These are phyloP conservation scores for Cyaniris semiargus DNA, from an alignment of 2,888 invertebrate genomes.

Conservation along the genomic window DNA sequence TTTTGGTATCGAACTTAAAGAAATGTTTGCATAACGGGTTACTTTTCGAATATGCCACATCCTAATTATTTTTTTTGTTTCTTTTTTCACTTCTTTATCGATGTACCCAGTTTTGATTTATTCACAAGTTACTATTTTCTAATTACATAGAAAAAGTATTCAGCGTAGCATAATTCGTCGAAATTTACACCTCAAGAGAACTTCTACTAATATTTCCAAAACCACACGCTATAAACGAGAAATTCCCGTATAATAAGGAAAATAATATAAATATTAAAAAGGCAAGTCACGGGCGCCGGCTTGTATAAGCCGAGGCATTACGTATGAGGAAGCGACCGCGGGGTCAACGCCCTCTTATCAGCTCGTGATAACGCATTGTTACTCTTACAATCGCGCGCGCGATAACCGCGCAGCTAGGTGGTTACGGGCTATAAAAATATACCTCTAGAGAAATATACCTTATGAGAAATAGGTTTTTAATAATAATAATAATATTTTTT, in stretches of 20 bases:
- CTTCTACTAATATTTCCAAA: no score
- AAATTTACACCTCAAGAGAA: no score
- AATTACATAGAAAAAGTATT: no score
- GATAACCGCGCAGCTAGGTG: constrained; percentile 40
- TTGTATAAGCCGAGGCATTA: constrained; percentile 32
- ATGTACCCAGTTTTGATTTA: no score
- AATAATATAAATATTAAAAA: not conserved
- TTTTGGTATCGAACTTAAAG: no score
- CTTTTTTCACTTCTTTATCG: no score
- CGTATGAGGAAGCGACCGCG: constrained; percentile 53
- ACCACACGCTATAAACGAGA: no score
- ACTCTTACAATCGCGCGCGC: constrained; percentile 39
- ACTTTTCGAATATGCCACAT: no score
- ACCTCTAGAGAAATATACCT: not conserved
- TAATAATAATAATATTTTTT: not conserved
- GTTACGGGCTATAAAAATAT: constrained; percentile 25
- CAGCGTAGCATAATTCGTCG: no score
- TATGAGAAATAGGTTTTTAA: not conserved
- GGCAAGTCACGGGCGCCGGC: not conserved
- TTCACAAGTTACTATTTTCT: no score
- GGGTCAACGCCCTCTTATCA: constrained; percentile 64
- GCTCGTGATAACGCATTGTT: constrained; percentile 58
- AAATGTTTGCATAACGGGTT: no score
- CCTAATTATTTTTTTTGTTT: no score
- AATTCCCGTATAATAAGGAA: not conserved